A percentile compares a stretch with the other conserved stretches of the same genome.
phyloP scores from a whole-genome alignment of 2,888 invertebrate species.

The Diarsia brunnea region DNA sequence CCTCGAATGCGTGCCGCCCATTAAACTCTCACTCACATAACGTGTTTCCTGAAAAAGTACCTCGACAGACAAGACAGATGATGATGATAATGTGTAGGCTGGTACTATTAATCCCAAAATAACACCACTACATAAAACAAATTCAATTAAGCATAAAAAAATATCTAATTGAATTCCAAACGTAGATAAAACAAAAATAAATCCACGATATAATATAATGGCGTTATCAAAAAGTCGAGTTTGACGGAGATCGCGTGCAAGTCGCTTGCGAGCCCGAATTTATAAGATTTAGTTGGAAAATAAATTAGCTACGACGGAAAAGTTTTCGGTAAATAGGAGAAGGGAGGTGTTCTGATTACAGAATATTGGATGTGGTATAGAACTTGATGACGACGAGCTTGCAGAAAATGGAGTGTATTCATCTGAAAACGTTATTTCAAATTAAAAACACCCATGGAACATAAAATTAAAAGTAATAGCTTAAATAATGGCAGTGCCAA shows the following conservation, averaged over 20 bases:
- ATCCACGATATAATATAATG: conserved; percentile 80
- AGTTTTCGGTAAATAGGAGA: conserved; percentile 87
- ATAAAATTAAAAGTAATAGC: not conserved
- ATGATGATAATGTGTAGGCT: too few species aligned
- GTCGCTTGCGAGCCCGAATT: conserved; percentile 84
- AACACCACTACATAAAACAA: conserved; percentile 14
- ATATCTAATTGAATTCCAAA: conserved; percentile 65
- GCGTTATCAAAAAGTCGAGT: conserved; percentile 88
- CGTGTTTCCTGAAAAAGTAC: too few species aligned
- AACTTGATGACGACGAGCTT: not conserved
- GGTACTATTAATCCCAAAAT: not conserved
- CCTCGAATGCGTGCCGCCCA: not conserved
- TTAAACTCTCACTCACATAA: too few species aligned
- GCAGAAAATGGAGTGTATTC: not conserved
- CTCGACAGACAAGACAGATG: too few species aligned
- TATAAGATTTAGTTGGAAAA: conserved; percentile 89
- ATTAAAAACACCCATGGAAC: too few species aligned
- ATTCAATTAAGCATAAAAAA: conserved; percentile 43
- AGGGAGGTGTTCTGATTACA: conserved; percentile 67
- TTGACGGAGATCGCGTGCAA: conserved; percentile 88
- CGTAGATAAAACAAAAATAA: conserved; percentile 73
- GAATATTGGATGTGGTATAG: conserved; percentile 63
- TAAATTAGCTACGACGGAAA: conserved; percentile 89
- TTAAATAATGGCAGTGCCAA: not conserved
- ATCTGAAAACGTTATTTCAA: not conserved